Conservation (phyloP, 2,113 vertebrate species). For the Heterotis niloticus region DNA sequence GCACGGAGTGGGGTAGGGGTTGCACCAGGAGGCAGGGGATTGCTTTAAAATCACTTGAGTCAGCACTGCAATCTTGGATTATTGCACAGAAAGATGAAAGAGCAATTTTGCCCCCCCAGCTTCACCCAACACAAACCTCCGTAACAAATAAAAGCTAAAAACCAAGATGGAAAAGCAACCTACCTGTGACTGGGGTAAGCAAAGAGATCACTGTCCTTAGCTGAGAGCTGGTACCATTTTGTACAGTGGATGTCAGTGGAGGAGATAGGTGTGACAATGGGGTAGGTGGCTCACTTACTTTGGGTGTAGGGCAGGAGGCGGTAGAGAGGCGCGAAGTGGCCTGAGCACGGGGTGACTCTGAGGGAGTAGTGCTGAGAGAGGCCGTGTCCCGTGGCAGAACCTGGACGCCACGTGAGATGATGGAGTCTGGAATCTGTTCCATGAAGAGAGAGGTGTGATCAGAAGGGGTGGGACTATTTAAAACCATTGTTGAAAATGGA, state of each 20-base stretch:
- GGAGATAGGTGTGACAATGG: not conserved
- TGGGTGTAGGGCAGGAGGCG: constrained; percentile 97
- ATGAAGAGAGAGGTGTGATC: not conserved
- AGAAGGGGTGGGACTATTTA: not conserved
- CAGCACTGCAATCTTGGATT: not conserved
- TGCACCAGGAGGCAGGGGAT: not conserved
- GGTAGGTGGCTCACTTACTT: constrained; percentile 72
- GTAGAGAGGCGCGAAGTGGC: constrained; percentile 97
- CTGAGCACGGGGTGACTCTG: constrained; percentile 95
- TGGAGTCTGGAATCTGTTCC: constrained; percentile 93
- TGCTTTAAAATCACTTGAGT: not conserved
- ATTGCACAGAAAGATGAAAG: not conserved
- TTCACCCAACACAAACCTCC: not conserved
- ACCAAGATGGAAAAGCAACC: not conserved
- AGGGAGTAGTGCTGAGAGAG: constrained; percentile 97
- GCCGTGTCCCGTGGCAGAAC: constrained; percentile 96
- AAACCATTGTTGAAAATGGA: not conserved
- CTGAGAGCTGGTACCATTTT: not conserved
- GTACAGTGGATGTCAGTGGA: not conserved
- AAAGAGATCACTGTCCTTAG: not conserved
- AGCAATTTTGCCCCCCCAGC: not conserved
- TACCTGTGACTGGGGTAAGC: not conserved
- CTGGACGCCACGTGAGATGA: constrained; percentile 97
- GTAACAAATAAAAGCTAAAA: not conserved
- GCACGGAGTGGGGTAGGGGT: not conserved